These are phyloP conservation scores for Chlorops oryzae DNA, from an alignment of 1,140 invertebrate genomes.

Conservation along the genomic window DNA sequence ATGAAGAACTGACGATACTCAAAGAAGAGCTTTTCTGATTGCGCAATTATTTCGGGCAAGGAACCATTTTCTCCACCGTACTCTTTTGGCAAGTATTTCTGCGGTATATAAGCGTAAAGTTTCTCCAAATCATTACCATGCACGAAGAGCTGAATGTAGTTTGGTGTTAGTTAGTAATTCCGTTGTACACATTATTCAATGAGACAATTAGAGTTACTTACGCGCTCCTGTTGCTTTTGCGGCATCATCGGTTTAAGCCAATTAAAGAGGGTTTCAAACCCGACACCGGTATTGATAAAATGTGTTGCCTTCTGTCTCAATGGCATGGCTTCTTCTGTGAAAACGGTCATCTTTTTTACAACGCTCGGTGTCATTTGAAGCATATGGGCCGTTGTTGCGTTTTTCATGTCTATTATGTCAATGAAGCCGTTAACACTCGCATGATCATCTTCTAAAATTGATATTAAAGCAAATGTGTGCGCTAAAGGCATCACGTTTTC, in stretches of 20 bases:
- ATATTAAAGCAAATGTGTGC: constrained; percentile 21
- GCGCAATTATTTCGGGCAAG: constrained; percentile 28
- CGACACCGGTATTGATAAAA: constrained; percentile 49
- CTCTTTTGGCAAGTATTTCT: constrained; percentile 51
- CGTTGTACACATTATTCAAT: too few species aligned
- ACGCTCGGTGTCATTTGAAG: constrained; percentile 50
- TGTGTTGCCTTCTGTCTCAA: constrained; percentile 49
- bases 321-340: constrained; percentile 50
- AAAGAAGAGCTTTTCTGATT: constrained; percentile 21
- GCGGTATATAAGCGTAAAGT: constrained; percentile 49
- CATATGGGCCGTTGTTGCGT: constrained; percentile 42
- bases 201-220: constrained; percentile 19
- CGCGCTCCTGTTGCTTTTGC: constrained; percentile 47
- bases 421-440: constrained; percentile 23
- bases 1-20: constrained; percentile 49
- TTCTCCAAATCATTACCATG: constrained; percentile 48
- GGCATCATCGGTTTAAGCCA: constrained; percentile 49
- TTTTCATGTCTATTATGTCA: constrained; percentile 44
- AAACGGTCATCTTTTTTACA: constrained; percentile 47
- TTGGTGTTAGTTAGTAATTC: not conserved
- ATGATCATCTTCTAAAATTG: constrained; percentile 29
- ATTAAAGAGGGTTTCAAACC: constrained; percentile 49
- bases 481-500: constrained; percentile 21
- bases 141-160: constrained; percentile 8
- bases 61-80: constrained; percentile 51